Evolutionary conservation across 2,888 invertebrate genomes (phyloP), one percentile per base, ranked within the genome.

Genomic region (Platycnemis pennipes): DNA sequence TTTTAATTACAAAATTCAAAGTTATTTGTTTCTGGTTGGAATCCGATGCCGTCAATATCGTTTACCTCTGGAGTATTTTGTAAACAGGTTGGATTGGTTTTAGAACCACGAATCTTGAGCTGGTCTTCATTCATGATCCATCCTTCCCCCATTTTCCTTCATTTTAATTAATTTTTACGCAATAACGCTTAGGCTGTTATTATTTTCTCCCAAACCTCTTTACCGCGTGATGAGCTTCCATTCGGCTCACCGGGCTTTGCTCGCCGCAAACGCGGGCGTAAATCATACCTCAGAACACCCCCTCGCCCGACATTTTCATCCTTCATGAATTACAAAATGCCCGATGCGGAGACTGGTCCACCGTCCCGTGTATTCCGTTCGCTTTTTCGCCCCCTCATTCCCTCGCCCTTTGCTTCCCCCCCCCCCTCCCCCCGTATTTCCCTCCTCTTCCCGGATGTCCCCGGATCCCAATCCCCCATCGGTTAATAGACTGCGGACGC

Each of bases 261-360:
- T 89, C 89, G 8, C 56, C 56, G 26, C 19, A 63, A 42, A n/a
- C 56, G 91, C 91, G 44, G 44, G 69, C 69, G 91, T 91, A 91
- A 91, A 91, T 91, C 91, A 91, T 91, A 91, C 63, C 91, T 91
- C 91, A 69, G 49, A 63, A 91, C 91, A 91, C 63, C 91, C 44
- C 42, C n/a, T 42, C 89, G 37, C 37, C 89, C 53, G 89, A 56
- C 91, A n/a, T 91, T 63, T 91, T 44, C 63, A 91, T 63, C 42
- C 56, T 42, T 49, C 63, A 91, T 91, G 63, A 91, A 69, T 91
- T 91, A 91, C 63, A 49, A 91, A 63, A 91, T 46, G 63, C 44
- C 69, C 63, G 77, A 77, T 63, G 22, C 53, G 69, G 8, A 42
- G 87, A 63, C 63, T 69, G 91, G 91, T 91, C 91, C 91, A 63